Evolutionary conservation across 2,797 vertebrate genomes (phyloP).

Genomic region (Argentina silus): DNA sequence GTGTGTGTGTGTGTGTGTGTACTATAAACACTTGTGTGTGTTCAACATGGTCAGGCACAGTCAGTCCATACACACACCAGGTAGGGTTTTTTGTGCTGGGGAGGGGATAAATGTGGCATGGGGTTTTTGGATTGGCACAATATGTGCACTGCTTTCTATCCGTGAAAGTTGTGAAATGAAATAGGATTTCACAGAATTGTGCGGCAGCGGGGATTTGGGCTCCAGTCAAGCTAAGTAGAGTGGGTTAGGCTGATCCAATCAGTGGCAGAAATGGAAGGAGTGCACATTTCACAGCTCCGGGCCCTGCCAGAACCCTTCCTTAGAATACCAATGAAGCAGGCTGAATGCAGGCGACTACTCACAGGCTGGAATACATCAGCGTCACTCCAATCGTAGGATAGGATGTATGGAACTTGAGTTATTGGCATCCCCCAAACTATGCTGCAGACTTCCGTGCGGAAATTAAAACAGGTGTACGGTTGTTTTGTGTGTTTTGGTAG

Average conservation of each 20-base stretch:
- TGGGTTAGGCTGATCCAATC: conserved; percentile 78
- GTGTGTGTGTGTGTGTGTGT: conserved; percentile 12
- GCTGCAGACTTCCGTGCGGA: conserved; percentile 26
- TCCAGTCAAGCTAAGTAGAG: conserved; percentile 71
- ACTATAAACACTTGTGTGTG: conserved; percentile 53
- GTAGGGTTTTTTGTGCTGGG: conserved; percentile 41
- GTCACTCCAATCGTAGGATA: conserved; percentile 33
- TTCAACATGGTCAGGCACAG: conserved; percentile 24
- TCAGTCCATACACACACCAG: conserved; percentile 29
- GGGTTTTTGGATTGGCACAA: conserved; percentile 65
- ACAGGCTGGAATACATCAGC: conserved; percentile 29
- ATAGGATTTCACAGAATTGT: conserved; percentile 78
- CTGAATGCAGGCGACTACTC: conserved; percentile 37
- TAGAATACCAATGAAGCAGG: conserved; percentile 79
- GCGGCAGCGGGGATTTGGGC: conserved; percentile 74
- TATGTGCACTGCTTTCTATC: conserved; percentile 64
- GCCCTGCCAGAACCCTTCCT: conserved; percentile 73
- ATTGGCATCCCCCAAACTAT: conserved; percentile 14
- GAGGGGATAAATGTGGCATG: conserved; percentile 61
- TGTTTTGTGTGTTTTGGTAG: neutral
- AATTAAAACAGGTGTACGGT: conserved; percentile 29
- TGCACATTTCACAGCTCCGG: conserved; percentile 76
- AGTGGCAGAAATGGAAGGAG: conserved; percentile 73
- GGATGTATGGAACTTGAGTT: conserved; percentile 46
- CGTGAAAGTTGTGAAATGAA: conserved; percentile 80